Evolutionary conservation across 2,888 invertebrate species (phyloP), one percentile per base, ranked within the genome.

Genomic region (Thereva unica): DNA sequence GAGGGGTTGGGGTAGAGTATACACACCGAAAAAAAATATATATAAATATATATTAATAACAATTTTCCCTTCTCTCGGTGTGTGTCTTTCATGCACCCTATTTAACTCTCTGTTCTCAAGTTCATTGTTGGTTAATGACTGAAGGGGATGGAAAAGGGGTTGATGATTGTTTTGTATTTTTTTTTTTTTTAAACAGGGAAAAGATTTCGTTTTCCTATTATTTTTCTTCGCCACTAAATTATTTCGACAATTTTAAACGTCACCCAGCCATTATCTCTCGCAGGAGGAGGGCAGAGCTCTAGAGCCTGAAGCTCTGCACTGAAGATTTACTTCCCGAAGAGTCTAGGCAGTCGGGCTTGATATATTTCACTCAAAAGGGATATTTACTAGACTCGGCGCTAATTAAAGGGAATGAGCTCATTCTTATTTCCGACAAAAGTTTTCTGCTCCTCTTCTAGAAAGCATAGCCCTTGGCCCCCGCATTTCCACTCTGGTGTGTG

Each of bases 321-420:
- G n/a, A 10, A 23, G 23, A 23, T 23, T 23, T 23, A 23, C 23
- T 23, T 59, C 57, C 10, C 10, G 38, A 50, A 35, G 7, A 37
- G 9, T 49, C 40, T 50, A 50, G 34, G 37, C 35, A 49, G 40
- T 40, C n/a, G 49, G 61, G 34, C 61, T 37, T 61, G 61, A 61
- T 61, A 61, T 61, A 61, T 61, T 50, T 61, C 61, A 50, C 61
- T 61, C 61, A 61, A 61, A 61, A 61, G 50, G 61, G 61, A 61
- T 61, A 61, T 61, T 61, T 61, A 61, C 61, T 61, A 50, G 61
- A 61, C 61, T 61, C 49, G 50, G 61, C 23, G 23, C 61, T 61
- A 61, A 61, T 61, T 61, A 61, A 61, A 61, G 50, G 49, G 61
- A 61, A 61, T 61, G 61, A 61, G 61, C 50, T 61, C 61, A 61